Percentiles rank a stretch among this genome's conserved stretches.
Evolutionary conservation across 2,113 vertebrate species (phyloP).

Genomic region (Phocoena phocoena): DNA sequence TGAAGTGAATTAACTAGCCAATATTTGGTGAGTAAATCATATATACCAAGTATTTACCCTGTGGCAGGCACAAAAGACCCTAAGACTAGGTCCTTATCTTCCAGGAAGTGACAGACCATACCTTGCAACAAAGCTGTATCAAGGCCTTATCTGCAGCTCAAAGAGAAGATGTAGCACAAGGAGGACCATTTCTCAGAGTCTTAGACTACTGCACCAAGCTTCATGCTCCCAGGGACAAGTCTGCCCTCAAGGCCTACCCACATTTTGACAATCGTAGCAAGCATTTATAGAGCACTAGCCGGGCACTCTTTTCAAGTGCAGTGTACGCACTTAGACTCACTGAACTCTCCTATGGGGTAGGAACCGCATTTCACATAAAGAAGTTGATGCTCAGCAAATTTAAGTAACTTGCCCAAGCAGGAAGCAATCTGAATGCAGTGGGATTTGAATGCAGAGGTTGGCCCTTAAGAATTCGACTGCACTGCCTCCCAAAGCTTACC

Average conservation of each 20-base stretch:
- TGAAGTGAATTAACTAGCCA: not conserved
- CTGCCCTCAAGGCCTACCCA: not conserved
- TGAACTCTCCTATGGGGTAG: not conserved
- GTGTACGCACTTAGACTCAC: not conserved
- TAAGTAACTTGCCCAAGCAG: not conserved
- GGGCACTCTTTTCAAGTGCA: not conserved
- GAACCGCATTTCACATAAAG: not conserved
- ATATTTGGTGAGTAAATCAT: not conserved
- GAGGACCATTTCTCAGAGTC: not conserved
- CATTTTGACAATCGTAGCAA: accelerated
- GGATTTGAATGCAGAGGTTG: not conserved
- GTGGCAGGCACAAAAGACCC: not conserved
- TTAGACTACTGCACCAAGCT: not conserved
- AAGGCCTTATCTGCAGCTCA: not conserved
- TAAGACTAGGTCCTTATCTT: not conserved
- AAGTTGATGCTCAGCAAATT: not conserved
- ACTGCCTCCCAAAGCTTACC: not conserved
- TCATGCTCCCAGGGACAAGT: not conserved
- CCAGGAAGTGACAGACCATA: not conserved
- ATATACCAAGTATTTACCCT: not conserved
- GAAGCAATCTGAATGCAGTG: not conserved
- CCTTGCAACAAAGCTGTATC: not conserved
- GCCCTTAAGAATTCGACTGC: not conserved
- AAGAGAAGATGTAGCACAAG: not conserved
- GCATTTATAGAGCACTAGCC: accelerated